Base-by-base conservation (phyloP, 2,797 vertebrate genomes). In the Micropoecilia bifurca region DNA sequence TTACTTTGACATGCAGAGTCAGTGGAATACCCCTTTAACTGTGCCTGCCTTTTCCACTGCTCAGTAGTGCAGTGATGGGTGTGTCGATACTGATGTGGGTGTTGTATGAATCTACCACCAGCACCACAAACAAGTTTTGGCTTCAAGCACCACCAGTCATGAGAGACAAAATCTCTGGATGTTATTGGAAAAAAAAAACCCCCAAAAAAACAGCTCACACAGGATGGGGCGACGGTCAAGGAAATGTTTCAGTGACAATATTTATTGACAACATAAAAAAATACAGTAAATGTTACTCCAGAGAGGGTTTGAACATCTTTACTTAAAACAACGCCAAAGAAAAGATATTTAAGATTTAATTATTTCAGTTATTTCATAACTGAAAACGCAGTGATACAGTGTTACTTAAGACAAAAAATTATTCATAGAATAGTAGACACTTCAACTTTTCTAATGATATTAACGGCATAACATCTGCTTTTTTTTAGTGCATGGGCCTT, bases 1-100 rank as follows among this genome's bases (percentile, higher is more conserved):
- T 85, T 78, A 83, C 76, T 87, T 63, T 86, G 80, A 86, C 78
- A 81, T 87, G 77, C 76, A 84, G 85, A 84, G 80, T 85, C 83
- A 80, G 86, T 80, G 69, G 74, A 80, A 80, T 87, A 83, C 73
- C 79, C 82, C 83, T 92, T 85, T 84, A 76, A 85, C 68, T 30
- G 66, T 77, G 33, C 41, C 20, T 68, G 36, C 36, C 18, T 22
- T 78, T 80, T 73, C n/a, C 73, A 36, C 57, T 81, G 33, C 47
- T 66, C 57, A 50, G 30, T 76, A 68, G 47, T 39, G 6, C 53
- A 43, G 45, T 61, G 50, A 41, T 79, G 81, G 80, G 80, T 89
- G 89, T 82, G 86, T 77, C 76, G 76, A 80, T 80, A 72, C 78
- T 77, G 71, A 76, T 72, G 75, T 80, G 74, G 75, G 85, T 71